These are phyloP conservation scores for Aplochiton taeniatus DNA, from an alignment of 2,797 vertebrate species.

Conservation along the genomic window DNA sequence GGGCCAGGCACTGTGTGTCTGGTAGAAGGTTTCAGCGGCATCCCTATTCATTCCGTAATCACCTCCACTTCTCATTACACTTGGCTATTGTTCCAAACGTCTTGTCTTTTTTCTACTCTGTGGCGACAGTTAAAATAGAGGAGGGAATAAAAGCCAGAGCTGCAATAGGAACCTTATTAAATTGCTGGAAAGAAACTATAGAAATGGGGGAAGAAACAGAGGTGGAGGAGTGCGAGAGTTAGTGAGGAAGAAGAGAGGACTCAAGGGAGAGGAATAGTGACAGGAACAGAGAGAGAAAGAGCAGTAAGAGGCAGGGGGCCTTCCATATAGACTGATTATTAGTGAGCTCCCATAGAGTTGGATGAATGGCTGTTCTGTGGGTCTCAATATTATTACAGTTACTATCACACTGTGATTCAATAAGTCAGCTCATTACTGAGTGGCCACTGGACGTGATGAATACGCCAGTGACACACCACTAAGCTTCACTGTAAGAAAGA, in stretches of 20 bases:
- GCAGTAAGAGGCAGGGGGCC: not conserved
- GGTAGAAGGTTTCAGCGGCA: conserved; percentile 49
- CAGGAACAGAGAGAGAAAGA: conserved; percentile 15
- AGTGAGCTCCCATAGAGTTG: not conserved
- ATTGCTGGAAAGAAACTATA: conserved; percentile 25
- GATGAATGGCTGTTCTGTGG: conserved; percentile 3
- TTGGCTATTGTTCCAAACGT: conserved; percentile 64
- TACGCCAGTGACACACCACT: no score
- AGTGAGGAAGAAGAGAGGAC: not conserved
- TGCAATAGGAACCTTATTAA: conserved; percentile 53
- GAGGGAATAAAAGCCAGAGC: conserved; percentile 38
- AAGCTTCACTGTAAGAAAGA: no score
- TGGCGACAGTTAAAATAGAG: conserved; percentile 62
- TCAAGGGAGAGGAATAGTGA: not conserved
- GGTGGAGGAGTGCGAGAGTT: not conserved
- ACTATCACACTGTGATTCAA: conserved; percentile 9
- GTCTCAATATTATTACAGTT: not conserved
- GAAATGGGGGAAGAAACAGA: conserved; percentile 10
- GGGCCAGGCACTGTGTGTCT: conserved; percentile 32
- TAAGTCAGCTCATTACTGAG: conserved; percentile 14
- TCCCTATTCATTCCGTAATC: conserved; percentile 69
- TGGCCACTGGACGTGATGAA: not conserved
- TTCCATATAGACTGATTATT: conserved; percentile 1
- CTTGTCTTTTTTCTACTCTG: conserved; percentile 29
- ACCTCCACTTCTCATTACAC: conserved; percentile 71